These are phyloP conservation scores for Dendropsophus ebraccatus DNA, from an alignment of 2,113 vertebrate species.

Conservation along the genomic window DNA sequence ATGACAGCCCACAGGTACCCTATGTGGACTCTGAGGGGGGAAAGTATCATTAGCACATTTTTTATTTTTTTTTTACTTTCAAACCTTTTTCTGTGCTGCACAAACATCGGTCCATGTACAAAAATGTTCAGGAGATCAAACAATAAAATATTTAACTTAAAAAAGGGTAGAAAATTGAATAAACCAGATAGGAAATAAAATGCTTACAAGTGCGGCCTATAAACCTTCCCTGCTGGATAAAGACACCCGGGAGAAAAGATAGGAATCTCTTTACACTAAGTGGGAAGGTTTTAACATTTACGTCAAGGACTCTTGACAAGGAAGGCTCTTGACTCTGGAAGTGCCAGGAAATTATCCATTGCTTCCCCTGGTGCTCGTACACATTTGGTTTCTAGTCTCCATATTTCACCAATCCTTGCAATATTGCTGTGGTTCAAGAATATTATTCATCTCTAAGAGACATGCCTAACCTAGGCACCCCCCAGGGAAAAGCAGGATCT, in stretches of 20 bases:
- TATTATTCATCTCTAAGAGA: not conserved
- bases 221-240: not conserved
- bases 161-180: not conserved
- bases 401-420: not conserved
- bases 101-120: no score
- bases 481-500: no score
- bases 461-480: no score
- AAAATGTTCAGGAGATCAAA: no score
- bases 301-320: conserved; percentile 18
- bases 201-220: not conserved
- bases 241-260: not conserved
- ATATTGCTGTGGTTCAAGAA: not conserved
- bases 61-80: no score
- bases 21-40: not conserved
- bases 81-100: no score
- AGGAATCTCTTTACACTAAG: conserved; percentile 32
- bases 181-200: not conserved
- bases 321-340: not conserved
- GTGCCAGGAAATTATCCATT: conserved; percentile 4
- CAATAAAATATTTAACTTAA: no score
- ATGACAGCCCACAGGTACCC: no score
- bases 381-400: not conserved
- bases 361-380: not conserved
- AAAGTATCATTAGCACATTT: no score
- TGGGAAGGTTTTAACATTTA: conserved; percentile 30